Evolutionary conservation across 64 coral and sea anemone species (phyloP).

Genomic region (Actinia tenebrosa): DNA sequence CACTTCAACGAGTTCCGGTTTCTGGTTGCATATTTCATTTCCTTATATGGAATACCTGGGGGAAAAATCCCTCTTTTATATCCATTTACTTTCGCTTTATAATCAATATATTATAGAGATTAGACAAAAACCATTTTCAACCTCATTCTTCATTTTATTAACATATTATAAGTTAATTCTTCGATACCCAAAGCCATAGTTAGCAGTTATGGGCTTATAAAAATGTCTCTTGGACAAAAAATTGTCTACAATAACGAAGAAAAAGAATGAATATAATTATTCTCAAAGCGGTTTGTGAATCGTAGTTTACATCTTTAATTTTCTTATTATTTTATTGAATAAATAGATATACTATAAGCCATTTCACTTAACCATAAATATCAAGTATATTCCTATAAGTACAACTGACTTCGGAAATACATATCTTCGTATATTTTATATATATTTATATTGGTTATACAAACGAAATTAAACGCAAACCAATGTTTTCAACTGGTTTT

Average conservation of each 20-base stretch:
- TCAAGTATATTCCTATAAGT: neutral
- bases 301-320: neutral
- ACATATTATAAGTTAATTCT: neutral
- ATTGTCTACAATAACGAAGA: neutral
- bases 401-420: neutral
- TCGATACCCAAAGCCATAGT: neutral
- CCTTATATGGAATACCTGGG: slow-evolving; percentile 10
- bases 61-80: slow-evolving; percentile 4
- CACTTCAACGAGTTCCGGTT: slow-evolving; percentile 20
- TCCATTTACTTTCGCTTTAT: slow-evolving; percentile 4
- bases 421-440: slow-evolving; percentile 4
- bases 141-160: neutral
- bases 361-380: slow-evolving; percentile 10
- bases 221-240: neutral
- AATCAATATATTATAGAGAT: neutral
- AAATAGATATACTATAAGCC: neutral
- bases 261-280: neutral
- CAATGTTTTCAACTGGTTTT: slow-evolving; percentile 18
- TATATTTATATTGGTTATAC: neutral
- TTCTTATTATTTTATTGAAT: slow-evolving; percentile 16
- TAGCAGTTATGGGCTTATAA: neutral
- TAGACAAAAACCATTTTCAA: neutral
- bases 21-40: neutral
- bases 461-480: neutral
- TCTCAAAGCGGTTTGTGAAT: neutral